phyloP scores from a whole-genome alignment of 2,797 vertebrate species.

The Cuculus canorus region DNA sequence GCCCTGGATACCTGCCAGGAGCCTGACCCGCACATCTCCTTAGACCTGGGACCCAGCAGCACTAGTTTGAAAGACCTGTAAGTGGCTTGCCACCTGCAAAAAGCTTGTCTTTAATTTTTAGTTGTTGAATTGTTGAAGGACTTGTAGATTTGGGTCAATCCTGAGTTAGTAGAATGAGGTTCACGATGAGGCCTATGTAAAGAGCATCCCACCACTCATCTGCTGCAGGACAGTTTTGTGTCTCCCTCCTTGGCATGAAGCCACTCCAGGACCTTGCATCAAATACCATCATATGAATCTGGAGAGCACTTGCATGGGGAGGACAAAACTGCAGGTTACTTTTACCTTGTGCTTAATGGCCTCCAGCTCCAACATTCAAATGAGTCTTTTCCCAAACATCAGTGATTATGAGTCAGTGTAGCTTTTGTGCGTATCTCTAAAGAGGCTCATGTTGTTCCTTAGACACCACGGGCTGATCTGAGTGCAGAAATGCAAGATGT shows the following conservation, averaged over 20 bases:
- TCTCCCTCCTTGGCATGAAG: background rate
- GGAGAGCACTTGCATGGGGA: background rate
- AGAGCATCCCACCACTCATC: background rate
- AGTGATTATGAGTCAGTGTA: background rate
- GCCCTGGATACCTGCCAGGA: background rate
- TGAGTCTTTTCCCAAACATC: background rate
- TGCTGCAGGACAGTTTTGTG: background rate
- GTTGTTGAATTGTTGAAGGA: background rate
- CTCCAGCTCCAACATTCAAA: background rate
- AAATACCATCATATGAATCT: background rate
- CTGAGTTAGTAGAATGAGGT: background rate
- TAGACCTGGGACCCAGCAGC: background rate
- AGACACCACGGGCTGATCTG: background rate
- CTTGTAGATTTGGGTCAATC: background rate
- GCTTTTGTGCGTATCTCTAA: background rate
- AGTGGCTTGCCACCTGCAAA: background rate
- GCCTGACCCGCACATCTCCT: background rate
- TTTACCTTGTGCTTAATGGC: background rate
- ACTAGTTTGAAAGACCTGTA: background rate
- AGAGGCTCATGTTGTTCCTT: background rate
- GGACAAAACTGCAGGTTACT: background rate
- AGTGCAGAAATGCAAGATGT: background rate
- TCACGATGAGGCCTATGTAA: background rate
- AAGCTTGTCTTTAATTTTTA: background rate
- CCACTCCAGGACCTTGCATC: background rate